Conservation (phyloP, 92 coral and sea anemone genomes). For the Heteractis magnifica region DNA sequence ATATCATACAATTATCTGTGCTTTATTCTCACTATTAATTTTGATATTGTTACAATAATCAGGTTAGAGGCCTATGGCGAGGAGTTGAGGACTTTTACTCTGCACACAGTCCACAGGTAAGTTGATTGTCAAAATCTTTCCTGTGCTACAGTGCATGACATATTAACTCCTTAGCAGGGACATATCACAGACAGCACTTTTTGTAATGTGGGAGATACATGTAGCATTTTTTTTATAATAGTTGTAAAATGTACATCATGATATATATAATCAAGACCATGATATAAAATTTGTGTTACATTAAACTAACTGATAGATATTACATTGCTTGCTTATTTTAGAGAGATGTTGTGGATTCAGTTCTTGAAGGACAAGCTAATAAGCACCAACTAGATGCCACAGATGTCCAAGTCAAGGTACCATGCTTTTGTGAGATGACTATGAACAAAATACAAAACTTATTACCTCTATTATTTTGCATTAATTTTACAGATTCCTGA, state of each 20-base stretch:
- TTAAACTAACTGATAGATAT: neutral
- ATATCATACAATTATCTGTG: too few relatives aligned
- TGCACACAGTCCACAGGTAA: slow-evolving; percentile 68
- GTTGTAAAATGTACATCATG: too few relatives aligned
- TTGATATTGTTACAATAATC: neutral
- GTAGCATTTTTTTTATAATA: too few relatives aligned
- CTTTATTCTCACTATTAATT: neutral
- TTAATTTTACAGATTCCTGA: slow-evolving; percentile 71
- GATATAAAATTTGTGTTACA: too few relatives aligned
- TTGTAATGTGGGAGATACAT: too few relatives aligned
- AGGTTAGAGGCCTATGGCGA: slow-evolving; percentile 90
- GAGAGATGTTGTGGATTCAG: slow-evolving; percentile 69
- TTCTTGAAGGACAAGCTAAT: slow-evolving; percentile 77
- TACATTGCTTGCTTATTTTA: neutral
- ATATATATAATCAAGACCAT: too few relatives aligned
- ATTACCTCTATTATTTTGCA: neutral
- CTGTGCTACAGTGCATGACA: neutral
- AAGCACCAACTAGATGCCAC: slow-evolving; percentile 71
- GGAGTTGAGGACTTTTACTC: slow-evolving; percentile 67
- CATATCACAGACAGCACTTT: too few relatives aligned
- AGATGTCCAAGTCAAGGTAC: slow-evolving; percentile 80
- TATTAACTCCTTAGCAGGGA: too few relatives aligned
- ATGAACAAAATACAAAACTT: neutral
- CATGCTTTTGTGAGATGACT: neutral
- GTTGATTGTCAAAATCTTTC: neutral